phyloP scores from a whole-genome alignment of 2,113 vertebrate species.

The Calonectris borealis region DNA sequence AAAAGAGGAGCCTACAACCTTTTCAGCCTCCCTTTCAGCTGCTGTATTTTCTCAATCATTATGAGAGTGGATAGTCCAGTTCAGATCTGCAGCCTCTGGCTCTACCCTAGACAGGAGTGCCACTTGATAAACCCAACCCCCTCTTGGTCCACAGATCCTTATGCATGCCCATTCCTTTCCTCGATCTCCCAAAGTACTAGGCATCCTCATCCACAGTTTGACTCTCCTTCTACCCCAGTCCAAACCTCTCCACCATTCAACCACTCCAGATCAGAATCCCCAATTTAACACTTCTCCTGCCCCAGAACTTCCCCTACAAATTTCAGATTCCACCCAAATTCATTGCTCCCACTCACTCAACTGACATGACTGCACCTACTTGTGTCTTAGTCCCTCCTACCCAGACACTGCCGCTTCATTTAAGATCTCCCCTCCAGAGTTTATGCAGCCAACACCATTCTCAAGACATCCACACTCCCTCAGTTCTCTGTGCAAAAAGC shows the following conservation, averaged over 20 bases:
- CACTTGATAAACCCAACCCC: not conserved
- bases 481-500: not conserved
- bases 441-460: not conserved
- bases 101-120: not conserved
- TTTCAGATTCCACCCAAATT: not conserved
- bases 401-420: not conserved
- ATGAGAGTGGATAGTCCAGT: not conserved
- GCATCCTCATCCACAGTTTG: not conserved
- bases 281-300: rapidly evolving
- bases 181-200: not conserved
- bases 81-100: not conserved
- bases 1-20: not conserved
- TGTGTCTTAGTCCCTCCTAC: not conserved
- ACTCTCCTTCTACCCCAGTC: not conserved
- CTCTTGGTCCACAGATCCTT: not conserved
- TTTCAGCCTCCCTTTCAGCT: not conserved
- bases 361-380: not conserved
- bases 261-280: not conserved
- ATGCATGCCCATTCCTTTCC: not conserved
- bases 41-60: not conserved
- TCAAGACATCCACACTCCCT: not conserved
- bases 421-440: not conserved
- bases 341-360: not conserved
- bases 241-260: not conserved
- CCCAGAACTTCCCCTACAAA: not conserved